Evolutionary conservation across 2,888 invertebrate genomes (phyloP), one percentile per base, ranked within the genome.

Genomic region (Latrodectus elegans): DNA sequence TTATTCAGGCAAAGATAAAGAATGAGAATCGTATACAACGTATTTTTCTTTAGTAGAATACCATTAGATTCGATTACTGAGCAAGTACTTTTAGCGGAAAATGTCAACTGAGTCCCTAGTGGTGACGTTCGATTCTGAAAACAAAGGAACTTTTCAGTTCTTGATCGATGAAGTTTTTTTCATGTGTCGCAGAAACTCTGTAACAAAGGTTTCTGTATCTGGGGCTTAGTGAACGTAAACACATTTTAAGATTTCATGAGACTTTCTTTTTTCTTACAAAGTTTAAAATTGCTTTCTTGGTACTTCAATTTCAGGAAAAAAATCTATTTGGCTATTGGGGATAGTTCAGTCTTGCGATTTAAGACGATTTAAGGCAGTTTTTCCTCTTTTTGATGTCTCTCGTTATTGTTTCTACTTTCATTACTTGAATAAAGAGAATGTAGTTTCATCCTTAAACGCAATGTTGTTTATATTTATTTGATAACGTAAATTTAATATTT

Each of bases 61-160:
- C 83, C 78, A 78, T 84, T 78, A 84, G 77, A 84, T 73, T 84
- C 77, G 65, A 77, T 84, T 84, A 67, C 52, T 53, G 77, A 78
- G 73, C 72, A 84, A 78, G 65, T 73, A 52, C 65, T 78, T 72
- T 67, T 64, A 51, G 15, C 51, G 53, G 77, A 84, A 84, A 84
- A 84, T 78, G 77, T 84, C 84, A 84, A 78, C 78, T 78, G 73
- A 72, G 51, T 78, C 78, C 78, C 78, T 72, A 77, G 78, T 68
- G 73, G 77, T 84, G 84, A 84, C 84, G 78, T 78, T 84, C 84
- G 84, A 84, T 84, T 84, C 78, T 67, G 55, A 65, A 49, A 60
- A 73, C 73, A 26, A 55, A 77, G 15, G 64, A 60, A 60, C 55
- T 80, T 72, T 72, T 49, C 17, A 49, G 68, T 67, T 38, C 38